Percentiles rank a stretch among this genome's conserved stretches.
phyloP scores from a whole-genome alignment of 2,888 invertebrate genomes.

The Caenorhabditis sp. region DNA sequence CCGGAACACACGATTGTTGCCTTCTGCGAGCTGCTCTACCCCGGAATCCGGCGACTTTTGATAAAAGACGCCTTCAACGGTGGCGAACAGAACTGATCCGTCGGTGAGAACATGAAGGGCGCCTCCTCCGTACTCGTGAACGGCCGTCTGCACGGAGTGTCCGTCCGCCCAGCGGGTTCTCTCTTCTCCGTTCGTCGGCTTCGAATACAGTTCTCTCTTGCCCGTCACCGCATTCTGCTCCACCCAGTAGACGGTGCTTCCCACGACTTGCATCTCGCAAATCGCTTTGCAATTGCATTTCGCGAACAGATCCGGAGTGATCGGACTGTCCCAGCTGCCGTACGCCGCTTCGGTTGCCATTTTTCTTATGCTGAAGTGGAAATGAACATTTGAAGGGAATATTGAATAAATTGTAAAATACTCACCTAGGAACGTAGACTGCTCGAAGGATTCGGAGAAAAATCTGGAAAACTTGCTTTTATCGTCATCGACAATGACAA shows the following conservation, averaged over 20 bases:
- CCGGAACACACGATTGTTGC: slow-evolving; percentile 47
- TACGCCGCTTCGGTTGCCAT: slow-evolving; percentile 60
- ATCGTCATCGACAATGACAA: too few relatives aligned
- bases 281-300: slow-evolving; percentile 70
- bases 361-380: slow-evolving; percentile 25
- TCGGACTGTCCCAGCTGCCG: slow-evolving; percentile 68
- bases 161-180: slow-evolving; percentile 61
- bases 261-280: slow-evolving; percentile 64
- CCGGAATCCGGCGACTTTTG: slow-evolving; percentile 42
- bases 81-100: slow-evolving; percentile 70
- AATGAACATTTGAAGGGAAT: not conserved
- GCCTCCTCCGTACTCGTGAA: slow-evolving; percentile 81
- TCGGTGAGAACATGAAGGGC: slow-evolving; percentile 77
- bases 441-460: slow-evolving; percentile 33
- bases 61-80: slow-evolving; percentile 58
- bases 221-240: slow-evolving; percentile 69
- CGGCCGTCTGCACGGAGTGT: slow-evolving; percentile 65
- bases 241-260: slow-evolving; percentile 69
- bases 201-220: slow-evolving; percentile 62
- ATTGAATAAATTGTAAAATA: not conserved
- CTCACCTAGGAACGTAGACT: slow-evolving; percentile 4
- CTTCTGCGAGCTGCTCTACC: slow-evolving; percentile 45
- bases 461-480: slow-evolving; percentile 20
- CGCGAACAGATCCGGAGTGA: slow-evolving; percentile 68
- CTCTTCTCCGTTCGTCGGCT: slow-evolving; percentile 17